A percentile compares a stretch with the other conserved stretches of the same genome.
These are phyloP conservation scores for Pangasius krempfi DNA, from an alignment of 2,797 vertebrate genomes.

Conservation along the genomic window DNA sequence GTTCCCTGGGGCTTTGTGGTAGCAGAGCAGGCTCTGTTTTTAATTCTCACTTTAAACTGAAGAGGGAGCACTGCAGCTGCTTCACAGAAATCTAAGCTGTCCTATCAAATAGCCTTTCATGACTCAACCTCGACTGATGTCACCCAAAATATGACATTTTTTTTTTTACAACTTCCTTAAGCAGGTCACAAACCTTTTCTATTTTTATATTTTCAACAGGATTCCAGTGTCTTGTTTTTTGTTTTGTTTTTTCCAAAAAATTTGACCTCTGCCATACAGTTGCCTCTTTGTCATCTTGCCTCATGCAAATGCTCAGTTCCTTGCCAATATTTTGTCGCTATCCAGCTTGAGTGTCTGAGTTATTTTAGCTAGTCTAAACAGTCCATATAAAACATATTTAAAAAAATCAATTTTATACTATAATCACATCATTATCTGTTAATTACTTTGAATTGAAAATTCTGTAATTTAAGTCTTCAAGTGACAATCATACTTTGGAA, in stretches of 20 bases:
- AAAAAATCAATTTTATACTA: not conserved
- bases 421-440: not conserved
- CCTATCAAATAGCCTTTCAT: constrained; percentile 4
- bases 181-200: not conserved
- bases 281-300: constrained; percentile 42
- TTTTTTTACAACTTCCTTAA: not conserved
- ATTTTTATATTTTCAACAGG: not conserved
- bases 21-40: not conserved
- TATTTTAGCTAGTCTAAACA: constrained; percentile 14
- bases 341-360: not conserved
- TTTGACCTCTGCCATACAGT: constrained; percentile 27
- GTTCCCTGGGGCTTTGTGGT: constrained; percentile 25
- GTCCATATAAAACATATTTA: not conserved
- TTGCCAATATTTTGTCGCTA: not conserved
- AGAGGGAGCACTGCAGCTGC: constrained; percentile 25
- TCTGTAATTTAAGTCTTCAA: not conserved
- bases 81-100: constrained; percentile 31
- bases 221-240: not conserved
- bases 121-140: not conserved
- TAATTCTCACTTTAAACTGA: constrained; percentile 24
- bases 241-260: not conserved
- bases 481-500: not conserved
- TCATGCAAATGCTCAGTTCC: not conserved
- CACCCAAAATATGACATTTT: not conserved
- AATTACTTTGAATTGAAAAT: not conserved